Base-by-base conservation (phyloP, 1,140 invertebrate genomes). In the Papilio helenus region DNA sequence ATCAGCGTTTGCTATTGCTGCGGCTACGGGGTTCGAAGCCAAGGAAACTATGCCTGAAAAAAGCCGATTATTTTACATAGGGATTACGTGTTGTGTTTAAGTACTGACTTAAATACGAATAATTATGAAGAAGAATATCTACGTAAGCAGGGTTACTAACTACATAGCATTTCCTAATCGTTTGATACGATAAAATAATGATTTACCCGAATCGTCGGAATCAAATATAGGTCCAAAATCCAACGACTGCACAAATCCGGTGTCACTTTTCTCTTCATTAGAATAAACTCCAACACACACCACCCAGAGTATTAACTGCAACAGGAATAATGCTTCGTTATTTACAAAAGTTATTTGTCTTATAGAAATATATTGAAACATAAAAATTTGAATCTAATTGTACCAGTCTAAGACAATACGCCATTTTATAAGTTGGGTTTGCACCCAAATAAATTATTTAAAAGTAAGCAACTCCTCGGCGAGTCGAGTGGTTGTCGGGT, bases 31-130 rank as follows among this genome's bases (percentile, higher is more conserved):
- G 87, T 88, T 92, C 77, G 94, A 94, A 85, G 93, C 93, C 80
- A 94, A 88, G 73, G 92, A 90, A 81, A 88, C 86, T 79, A 93
- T 86, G 87, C 93, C 94, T 95, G 93, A 86, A 94, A 93, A 87
- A 87, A 84, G 83, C 80, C 61, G 77, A 44, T 82, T 81, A 79
- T 74, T 80, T 79, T 51, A 65, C 79, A 86, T 76, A 87, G 68
- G 80, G 81, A 81, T 83, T 55, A 16, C 44, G n/a, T 76, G 29
- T 71, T 61, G 23, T 14, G 2, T 68, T 29, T 18, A 39, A 39
- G 34, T 29, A 29, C 3, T 68, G 12, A 2, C 61, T 14, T 34
- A 68, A 29, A 7, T 10, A 68, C 12, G 12, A 68, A 7, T 68
- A 16, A 34, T 68, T 26, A 26, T 12, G 10, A 26, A 18, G 12